A percentile compares a stretch with the other conserved stretches of the same genome.
Conservation (phyloP, 2,888 invertebrate species). For the Lepetodrilus schrolli region DNA sequence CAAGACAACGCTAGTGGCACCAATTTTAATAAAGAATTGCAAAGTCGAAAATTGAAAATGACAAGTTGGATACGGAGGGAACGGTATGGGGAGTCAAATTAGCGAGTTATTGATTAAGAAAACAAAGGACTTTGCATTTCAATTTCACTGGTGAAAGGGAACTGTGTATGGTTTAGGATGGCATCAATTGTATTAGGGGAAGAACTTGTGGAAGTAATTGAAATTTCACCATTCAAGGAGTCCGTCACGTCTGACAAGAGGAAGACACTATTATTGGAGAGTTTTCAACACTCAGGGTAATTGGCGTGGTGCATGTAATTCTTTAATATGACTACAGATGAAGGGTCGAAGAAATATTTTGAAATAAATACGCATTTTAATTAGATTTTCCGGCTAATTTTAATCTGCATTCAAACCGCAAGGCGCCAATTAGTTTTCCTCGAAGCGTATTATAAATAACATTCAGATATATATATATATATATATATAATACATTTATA, state of each 20-base stretch:
- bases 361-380: no score
- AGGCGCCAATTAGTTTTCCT: no score
- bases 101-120: slow-evolving; percentile 22
- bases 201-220: background rate
- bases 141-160: slow-evolving; percentile 6
- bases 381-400: no score
- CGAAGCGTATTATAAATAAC: no score
- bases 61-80: background rate
- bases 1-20: background rate
- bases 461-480: no score
- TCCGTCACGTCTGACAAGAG: background rate
- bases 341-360: no score
- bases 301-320: background rate
- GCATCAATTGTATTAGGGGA: background rate
- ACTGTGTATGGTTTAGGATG: background rate
- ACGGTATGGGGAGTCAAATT: slow-evolving; percentile 14
- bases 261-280: no score
- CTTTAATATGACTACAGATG: no score
- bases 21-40: slow-evolving; percentile 1
- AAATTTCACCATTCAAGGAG: background rate
- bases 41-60: slow-evolving; percentile 26
- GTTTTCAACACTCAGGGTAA: background rate
- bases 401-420: no score
- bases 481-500: no score
- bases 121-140: slow-evolving; percentile 21